Conservation (phyloP, 2,113 vertebrate genomes). For the Sminthopsis crassicaudata region DNA sequence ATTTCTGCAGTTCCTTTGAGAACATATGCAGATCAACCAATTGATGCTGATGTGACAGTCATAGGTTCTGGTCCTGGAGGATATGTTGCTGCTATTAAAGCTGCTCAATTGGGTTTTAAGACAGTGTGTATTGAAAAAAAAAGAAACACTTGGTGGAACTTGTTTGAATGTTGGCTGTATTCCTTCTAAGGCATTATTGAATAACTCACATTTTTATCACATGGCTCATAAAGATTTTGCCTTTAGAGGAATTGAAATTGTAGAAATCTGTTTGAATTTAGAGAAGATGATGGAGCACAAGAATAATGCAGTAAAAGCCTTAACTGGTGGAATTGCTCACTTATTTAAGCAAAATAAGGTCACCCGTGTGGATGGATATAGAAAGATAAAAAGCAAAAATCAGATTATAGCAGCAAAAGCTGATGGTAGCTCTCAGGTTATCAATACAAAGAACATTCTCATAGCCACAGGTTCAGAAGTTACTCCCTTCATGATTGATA, state of each 20-base stretch:
- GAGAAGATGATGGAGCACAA: constrained; percentile 99
- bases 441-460: constrained; percentile 97
- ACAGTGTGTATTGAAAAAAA: no score
- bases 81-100: no score
- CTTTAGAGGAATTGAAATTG: no score
- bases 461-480: constrained; percentile 98
- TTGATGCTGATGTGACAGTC: no score
- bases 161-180: no score
- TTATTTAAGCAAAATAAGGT: constrained; percentile 99
- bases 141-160: no score
- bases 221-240: no score
- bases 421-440: constrained; percentile 93
- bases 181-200: no score
- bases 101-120: no score
- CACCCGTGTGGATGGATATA: constrained; percentile 92
- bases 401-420: constrained; percentile 92
- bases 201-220: no score
- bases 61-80: no score
- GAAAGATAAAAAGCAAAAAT: constrained; percentile 95
- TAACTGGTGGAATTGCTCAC: constrained; percentile 98
- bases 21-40: constrained; percentile 91
- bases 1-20: constrained; percentile 86
- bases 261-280: constrained; percentile 94
- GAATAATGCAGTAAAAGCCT: constrained; percentile 94
- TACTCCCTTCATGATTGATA: constrained; percentile 96